phyloP scores from a whole-genome alignment of 2,113 vertebrate species.

The Platysternon megacephalum region DNA sequence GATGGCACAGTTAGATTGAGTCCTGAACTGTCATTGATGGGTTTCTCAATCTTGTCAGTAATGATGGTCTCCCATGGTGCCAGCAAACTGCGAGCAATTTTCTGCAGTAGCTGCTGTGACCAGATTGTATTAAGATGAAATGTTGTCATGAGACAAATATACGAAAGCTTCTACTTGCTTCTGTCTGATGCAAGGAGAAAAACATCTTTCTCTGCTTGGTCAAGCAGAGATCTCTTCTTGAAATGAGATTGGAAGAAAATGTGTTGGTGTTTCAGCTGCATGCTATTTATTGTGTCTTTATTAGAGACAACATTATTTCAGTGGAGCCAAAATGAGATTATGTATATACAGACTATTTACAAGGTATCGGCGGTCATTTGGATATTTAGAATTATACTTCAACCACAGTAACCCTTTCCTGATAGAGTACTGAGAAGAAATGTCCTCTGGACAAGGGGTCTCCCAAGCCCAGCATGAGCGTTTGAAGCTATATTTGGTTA shows the following conservation, averaged over 20 bases:
- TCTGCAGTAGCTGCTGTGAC: conserved; percentile 73
- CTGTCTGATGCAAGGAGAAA: conserved; percentile 39
- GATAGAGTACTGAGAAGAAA: not conserved
- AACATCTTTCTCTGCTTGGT: conserved; percentile 39
- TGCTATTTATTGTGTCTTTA: not conserved
- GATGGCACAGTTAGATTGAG: conserved; percentile 54
- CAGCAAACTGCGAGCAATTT: conserved; percentile 75
- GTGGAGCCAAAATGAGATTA: not conserved
- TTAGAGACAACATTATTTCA: conserved; percentile 27
- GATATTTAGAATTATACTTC: not conserved
- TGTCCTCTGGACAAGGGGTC: not conserved
- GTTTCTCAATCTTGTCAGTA: conserved; percentile 76
- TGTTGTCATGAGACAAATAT: conserved; percentile 72
- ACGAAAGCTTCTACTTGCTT: conserved; percentile 48
- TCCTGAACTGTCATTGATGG: conserved; percentile 69
- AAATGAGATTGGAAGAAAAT: conserved; percentile 39
- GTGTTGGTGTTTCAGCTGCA: not conserved
- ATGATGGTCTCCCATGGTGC: conserved; percentile 73
- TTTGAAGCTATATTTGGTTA: conserved; percentile 9
- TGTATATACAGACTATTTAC: not conserved
- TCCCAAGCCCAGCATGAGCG: not conserved
- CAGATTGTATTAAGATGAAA: conserved; percentile 77
- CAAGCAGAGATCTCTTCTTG: conserved; percentile 30
- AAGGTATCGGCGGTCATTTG: not conserved
- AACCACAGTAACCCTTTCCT: not conserved